A percentile compares a stretch with the other conserved stretches of the same genome.
These are phyloP conservation scores for Drosophila cracens DNA, from an alignment of 2,888 invertebrate genomes.

Conservation along the genomic window DNA sequence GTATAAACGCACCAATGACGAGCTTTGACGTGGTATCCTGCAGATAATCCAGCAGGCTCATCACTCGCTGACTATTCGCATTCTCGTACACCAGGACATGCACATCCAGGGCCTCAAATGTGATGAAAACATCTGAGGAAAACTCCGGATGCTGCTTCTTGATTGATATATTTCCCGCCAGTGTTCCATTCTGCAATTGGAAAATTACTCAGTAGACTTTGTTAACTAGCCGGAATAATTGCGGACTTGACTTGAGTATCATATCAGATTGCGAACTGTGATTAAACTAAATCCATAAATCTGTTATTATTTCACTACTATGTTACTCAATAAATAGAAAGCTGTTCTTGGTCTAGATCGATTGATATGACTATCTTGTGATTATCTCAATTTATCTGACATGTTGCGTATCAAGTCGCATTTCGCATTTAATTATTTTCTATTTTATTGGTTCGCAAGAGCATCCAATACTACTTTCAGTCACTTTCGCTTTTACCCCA, in stretches of 20 bases:
- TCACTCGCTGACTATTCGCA: conserved; percentile 85
- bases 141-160: conserved; percentile 89
- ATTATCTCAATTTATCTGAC: no score
- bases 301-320: not conserved
- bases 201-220: not conserved
- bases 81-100: conserved; percentile 71
- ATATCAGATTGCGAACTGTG: not conserved
- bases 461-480: not conserved
- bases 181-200: conserved; percentile 86
- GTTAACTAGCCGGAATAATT: not conserved
- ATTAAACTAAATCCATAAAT: no score
- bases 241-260: not conserved
- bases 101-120: conserved; percentile 83
- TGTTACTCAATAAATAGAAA: not conserved
- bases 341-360: not conserved
- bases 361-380: no score
- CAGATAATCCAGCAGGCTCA: conserved; percentile 86
- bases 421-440: not conserved
- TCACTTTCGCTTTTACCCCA: not conserved
- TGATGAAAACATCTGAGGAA: conserved; percentile 89
- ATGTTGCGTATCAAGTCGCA: not conserved
- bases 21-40: conserved; percentile 87
- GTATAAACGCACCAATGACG: conserved; percentile 87
- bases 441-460: not conserved
- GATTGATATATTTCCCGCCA: conserved; percentile 90